phyloP scores from a whole-genome alignment of 2,797 vertebrate genomes.

The Emydoidea blandingii region DNA sequence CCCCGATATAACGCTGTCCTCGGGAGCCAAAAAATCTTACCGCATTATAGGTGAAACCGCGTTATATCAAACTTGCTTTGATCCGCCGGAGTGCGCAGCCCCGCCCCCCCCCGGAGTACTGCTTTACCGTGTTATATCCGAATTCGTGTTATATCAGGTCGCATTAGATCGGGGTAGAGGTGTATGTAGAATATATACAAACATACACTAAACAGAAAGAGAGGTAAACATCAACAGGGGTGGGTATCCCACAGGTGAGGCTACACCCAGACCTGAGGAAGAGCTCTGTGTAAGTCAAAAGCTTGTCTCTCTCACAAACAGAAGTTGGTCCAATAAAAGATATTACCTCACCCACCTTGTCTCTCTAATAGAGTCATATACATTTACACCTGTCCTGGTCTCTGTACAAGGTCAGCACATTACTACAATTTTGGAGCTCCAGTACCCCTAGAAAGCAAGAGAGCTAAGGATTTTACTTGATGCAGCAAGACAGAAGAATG shows the following conservation, averaged over 20 bases:
- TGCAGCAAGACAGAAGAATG: neutral
- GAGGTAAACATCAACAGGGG: conserved; percentile 8
- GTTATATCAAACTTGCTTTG: too few species aligned
- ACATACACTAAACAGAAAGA: neutral
- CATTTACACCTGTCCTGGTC: neutral
- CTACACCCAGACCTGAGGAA: neutral
- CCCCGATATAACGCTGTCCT: too few species aligned
- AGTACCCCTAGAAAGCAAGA: neutral
- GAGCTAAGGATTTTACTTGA: neutral
- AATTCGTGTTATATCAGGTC: too few species aligned
- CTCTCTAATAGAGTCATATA: neutral
- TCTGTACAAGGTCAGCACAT: neutral
- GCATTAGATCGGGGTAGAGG: too few species aligned
- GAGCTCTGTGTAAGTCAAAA: neutral
- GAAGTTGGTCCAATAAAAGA: neutral
- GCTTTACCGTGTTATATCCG: too few species aligned
- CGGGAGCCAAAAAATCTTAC: too few species aligned
- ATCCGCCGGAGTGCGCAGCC: too few species aligned
- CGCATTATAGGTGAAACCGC: too few species aligned
- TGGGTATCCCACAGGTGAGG: neutral
- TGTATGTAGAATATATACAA: conserved; percentile 1
- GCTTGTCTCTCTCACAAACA: neutral
- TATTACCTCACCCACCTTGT: neutral
- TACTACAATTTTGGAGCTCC: neutral
- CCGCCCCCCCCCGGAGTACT: too few species aligned